These are phyloP conservation scores for Podarcis cretensis DNA, from an alignment of 2,113 vertebrate genomes.

Conservation along the genomic window DNA sequence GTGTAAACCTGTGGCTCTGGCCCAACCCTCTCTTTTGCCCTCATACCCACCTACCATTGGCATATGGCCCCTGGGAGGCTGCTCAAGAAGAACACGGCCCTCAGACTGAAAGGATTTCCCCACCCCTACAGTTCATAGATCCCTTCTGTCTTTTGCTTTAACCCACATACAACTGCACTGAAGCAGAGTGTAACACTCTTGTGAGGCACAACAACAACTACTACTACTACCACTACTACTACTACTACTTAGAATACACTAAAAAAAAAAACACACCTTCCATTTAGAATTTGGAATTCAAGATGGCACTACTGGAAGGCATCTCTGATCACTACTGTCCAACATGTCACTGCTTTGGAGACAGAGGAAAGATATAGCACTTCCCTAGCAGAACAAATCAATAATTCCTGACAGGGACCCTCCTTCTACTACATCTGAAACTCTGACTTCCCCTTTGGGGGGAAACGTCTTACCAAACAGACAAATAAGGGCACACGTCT, in stretches of 20 bases:
- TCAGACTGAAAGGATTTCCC: no score
- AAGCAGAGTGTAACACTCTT: background rate
- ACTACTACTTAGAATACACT: no score
- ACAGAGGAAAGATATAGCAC: accelerated
- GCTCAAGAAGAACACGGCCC: no score
- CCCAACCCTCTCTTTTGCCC: no score
- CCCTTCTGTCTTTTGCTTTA: background rate
- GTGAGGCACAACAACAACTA: background rate
- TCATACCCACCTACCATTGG: no score
- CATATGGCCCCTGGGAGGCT: no score
- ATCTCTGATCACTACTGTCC: background rate
- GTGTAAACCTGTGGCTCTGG: no score
- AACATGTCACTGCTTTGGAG: background rate
- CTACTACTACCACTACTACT: no score
- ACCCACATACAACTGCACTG: background rate
- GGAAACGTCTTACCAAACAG: background rate
- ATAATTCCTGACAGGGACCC: background rate
- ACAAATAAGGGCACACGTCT: background rate
- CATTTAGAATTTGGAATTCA: background rate
- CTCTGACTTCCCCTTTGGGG: background rate
- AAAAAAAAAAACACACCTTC: no score
- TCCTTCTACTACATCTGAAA: constrained; percentile 24
- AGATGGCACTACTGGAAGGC: background rate
- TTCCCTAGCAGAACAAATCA: background rate
- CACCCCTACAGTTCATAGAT: background rate